These are phyloP conservation scores for Drosophila algonquin DNA, from an alignment of 2,888 invertebrate species.

Conservation along the genomic window DNA sequence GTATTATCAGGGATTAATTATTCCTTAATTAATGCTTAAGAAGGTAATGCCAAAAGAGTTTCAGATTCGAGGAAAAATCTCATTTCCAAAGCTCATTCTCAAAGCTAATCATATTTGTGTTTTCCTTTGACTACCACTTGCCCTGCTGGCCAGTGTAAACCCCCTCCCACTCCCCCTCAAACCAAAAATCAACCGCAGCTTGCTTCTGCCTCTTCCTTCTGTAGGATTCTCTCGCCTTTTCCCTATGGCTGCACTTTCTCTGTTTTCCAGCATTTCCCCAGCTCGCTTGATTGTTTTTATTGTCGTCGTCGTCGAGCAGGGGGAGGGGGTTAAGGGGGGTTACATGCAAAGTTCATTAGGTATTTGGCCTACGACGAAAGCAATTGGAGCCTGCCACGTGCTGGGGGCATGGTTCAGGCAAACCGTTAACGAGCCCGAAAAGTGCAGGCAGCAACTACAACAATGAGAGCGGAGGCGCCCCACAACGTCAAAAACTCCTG, in stretches of 20 bases:
- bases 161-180: neutral
- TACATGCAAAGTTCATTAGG: constrained; percentile 77
- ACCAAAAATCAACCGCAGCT: neutral
- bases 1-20: too few relatives aligned
- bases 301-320: constrained; percentile 19
- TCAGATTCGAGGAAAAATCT: too few relatives aligned
- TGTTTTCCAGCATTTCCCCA: neutral
- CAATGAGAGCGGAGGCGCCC: neutral
- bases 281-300: constrained; percentile 40
- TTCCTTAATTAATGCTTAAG: too few relatives aligned
- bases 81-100: neutral
- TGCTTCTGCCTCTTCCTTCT: neutral
- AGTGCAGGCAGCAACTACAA: constrained; percentile 53
- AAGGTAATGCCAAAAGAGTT: too few relatives aligned
- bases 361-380: constrained; percentile 66
- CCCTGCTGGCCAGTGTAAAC: constrained; percentile 3
- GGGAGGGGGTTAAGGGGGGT: constrained; percentile 13
- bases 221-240: neutral
- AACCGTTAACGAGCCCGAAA: constrained; percentile 60
- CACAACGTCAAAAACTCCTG: constrained; percentile 16
- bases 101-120: neutral
- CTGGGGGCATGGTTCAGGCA: constrained; percentile 15
- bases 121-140: neutral
- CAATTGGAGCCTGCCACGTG: constrained; percentile 56
- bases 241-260: constrained; percentile 28